phyloP scores from a whole-genome alignment of 2,888 invertebrate species.

The Eupithecia insigniata region DNA sequence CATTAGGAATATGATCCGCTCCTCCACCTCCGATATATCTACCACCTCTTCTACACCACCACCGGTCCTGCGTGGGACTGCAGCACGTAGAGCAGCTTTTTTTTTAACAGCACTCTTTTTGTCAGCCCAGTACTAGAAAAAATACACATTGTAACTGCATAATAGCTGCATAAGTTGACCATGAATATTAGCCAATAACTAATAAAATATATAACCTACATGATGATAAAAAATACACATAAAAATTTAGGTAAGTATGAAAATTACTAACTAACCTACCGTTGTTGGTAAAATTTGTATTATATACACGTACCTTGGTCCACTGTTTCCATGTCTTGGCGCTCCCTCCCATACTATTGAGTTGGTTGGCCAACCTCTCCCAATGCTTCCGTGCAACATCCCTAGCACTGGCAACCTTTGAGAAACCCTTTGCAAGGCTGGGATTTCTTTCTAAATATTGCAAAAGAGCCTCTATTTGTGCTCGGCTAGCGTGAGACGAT shows the following conservation, averaged over 20 bases:
- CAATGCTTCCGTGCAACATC: conserved; percentile 5
- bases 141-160: neutral
- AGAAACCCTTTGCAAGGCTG: too few species aligned
- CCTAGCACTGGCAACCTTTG: too few species aligned
- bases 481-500: too few species aligned
- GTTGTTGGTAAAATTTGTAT: too few species aligned
- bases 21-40: too few species aligned
- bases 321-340: conserved; percentile 23
- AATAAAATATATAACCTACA: neutral
- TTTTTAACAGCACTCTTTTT: conserved; percentile 35
- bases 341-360: conserved; percentile 26
- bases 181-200: neutral
- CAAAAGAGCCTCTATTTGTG: too few species aligned
- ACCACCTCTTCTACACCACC: too few species aligned
- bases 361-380: conserved; percentile 13
- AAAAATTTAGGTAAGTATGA: neutral
- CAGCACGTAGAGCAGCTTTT: conserved; percentile 17
- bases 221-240: too few species aligned
- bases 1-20: neutral
- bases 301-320: conserved; percentile 9
- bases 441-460: too few species aligned
- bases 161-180: neutral
- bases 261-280: too few species aligned
- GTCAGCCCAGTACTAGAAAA: conserved; percentile 22
- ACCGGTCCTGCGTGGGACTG: too few species aligned